Evolutionary conservation across 2,888 invertebrate genomes (phyloP).

Genomic region (Meganola albula): DNA sequence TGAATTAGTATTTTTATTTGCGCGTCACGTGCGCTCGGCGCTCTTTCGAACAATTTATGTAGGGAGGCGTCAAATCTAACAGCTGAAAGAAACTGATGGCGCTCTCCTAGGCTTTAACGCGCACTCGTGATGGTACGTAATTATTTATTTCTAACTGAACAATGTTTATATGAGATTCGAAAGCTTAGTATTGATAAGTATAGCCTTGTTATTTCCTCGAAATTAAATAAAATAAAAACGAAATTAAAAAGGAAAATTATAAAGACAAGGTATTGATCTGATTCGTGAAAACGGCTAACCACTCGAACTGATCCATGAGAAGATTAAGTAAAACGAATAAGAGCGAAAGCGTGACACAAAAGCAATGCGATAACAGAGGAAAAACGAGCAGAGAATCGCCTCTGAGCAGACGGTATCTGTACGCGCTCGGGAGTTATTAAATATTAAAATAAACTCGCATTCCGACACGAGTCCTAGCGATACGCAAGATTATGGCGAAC

Average conservation of each 20-base stretch:
- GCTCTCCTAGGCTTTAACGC: constrained; percentile 47
- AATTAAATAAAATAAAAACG: constrained; percentile 14
- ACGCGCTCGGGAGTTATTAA: constrained; percentile 72
- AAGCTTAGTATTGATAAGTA: too few relatives aligned
- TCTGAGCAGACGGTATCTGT: constrained; percentile 66
- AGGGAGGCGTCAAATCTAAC: constrained; percentile 62
- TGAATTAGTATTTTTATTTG: constrained; percentile 69
- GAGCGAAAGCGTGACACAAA: constrained; percentile 71
- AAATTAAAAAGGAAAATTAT: constrained; percentile 9
- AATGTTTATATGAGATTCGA: too few relatives aligned
- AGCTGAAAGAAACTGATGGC: constrained; percentile 61
- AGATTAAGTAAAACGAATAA: constrained; percentile 70
- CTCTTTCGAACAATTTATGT: constrained; percentile 58
- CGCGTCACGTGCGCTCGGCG: constrained; percentile 62
- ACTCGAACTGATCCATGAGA: constrained; percentile 50
- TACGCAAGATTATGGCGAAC: constrained; percentile 69
- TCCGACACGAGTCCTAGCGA: constrained; percentile 73
- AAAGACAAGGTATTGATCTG: constrained; percentile 26
- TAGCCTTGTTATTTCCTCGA: too few relatives aligned
- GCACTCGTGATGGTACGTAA: constrained; percentile 53
- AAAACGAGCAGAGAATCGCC: constrained; percentile 70
- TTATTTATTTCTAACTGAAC: constrained; percentile 53
- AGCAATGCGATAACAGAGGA: constrained; percentile 66
- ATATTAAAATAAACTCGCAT: constrained; percentile 77
- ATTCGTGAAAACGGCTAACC: constrained; percentile 48